phyloP scores from a whole-genome alignment of 2,888 invertebrate genomes.

The Leptinotarsa tumamoca region DNA sequence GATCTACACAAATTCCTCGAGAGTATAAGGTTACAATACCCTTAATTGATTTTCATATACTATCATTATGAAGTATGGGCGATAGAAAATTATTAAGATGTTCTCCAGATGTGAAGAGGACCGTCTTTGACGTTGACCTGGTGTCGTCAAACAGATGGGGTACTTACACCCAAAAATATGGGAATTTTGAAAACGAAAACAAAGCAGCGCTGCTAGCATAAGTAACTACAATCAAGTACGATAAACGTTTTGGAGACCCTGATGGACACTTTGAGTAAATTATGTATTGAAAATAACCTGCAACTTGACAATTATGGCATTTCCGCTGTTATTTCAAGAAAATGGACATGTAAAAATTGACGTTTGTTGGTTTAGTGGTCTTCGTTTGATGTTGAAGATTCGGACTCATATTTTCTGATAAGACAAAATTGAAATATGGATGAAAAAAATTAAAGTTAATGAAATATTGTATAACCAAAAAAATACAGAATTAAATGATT shows the following conservation, averaged over 20 bases:
- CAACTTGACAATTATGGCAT: slow-evolving; percentile 8
- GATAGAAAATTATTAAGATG: slow-evolving; percentile 33
- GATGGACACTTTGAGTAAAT: slow-evolving; percentile 15
- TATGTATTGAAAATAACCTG: neutral
- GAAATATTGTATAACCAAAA: too few species aligned
- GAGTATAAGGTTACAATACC: slow-evolving; percentile 26
- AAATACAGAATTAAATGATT: too few species aligned
- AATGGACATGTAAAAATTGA: neutral
- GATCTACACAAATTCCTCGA: slow-evolving; percentile 13
- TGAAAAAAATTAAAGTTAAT: too few species aligned
- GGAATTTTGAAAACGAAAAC: slow-evolving; percentile 24
- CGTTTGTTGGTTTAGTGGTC: too few species aligned
- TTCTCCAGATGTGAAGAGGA: slow-evolving; percentile 41
- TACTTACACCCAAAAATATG: slow-evolving; percentile 26
- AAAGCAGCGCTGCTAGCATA: slow-evolving; percentile 5
- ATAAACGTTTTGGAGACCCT: slow-evolving; percentile 7
- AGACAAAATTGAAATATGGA: too few species aligned
- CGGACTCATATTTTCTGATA: too few species aligned
- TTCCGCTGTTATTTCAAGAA: neutral
- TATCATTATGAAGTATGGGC: slow-evolving; percentile 20
- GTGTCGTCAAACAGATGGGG: slow-evolving; percentile 24
- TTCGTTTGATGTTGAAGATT: too few species aligned
- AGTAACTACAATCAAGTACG: neutral
- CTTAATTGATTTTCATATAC: slow-evolving; percentile 22
- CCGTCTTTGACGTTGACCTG: slow-evolving; percentile 37